Percentiles rank a stretch among this genome's conserved stretches.
Conservation (phyloP, 2,797 vertebrate genomes). For the Rhynchonycteris naso region DNA sequence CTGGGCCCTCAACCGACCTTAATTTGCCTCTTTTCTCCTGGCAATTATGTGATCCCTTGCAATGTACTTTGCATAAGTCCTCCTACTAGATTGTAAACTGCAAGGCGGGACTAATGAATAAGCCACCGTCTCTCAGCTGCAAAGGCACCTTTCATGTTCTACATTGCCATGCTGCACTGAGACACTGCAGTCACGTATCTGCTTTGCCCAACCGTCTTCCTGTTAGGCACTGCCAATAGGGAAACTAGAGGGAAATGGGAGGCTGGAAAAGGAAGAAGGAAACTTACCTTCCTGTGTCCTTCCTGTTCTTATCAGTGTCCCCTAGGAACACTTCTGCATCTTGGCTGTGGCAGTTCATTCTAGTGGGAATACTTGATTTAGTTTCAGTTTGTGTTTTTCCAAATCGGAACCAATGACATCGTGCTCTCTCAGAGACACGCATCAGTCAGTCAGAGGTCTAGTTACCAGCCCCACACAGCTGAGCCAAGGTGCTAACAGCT, state of each 20-base stretch:
- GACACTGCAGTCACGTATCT: fast-evolving
- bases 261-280: neutral
- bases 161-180: neutral
- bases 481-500: too few relatives aligned
- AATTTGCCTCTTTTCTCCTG: neutral
- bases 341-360: neutral
- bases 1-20: too few relatives aligned
- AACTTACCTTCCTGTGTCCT: neutral
- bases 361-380: neutral
- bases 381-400: neutral
- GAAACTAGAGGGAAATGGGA: neutral
- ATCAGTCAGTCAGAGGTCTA: neutral
- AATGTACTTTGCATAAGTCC: neutral
- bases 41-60: neutral
- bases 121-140: neutral
- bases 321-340: neutral
- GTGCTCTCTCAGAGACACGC: neutral
- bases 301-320: neutral
- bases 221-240: neutral
- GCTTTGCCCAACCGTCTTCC: neutral
- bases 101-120: neutral
- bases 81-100: neutral
- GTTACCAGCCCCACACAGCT: too few relatives aligned
- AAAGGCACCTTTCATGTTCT: neutral
- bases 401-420: neutral